These are phyloP conservation scores for Leptinotarsa texana DNA, from an alignment of 1,140 invertebrate genomes.

Conservation along the genomic window DNA sequence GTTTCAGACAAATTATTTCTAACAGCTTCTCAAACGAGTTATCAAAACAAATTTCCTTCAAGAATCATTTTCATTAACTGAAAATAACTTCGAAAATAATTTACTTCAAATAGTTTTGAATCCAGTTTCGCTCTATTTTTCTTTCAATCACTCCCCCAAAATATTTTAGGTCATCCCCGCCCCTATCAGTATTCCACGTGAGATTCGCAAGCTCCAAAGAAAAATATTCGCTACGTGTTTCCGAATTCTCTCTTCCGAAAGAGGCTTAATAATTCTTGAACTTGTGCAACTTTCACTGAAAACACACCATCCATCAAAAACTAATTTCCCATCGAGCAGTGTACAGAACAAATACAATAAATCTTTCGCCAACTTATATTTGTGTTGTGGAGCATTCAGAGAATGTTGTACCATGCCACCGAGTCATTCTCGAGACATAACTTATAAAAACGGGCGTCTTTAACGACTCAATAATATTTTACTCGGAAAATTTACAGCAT, in stretches of 20 bases:
- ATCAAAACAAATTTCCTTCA: too few species aligned
- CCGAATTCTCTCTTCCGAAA: not conserved
- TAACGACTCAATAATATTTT: slow-evolving; percentile 8
- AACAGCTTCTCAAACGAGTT: too few species aligned
- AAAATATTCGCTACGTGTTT: slow-evolving; percentile 3
- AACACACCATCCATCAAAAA: slow-evolving; percentile 6
- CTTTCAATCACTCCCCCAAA: too few species aligned
- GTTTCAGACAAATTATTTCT: too few species aligned
- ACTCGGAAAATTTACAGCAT: slow-evolving; percentile 2
- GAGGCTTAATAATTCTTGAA: not conserved
- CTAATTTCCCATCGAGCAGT: slow-evolving; percentile 5
- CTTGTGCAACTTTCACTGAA: slow-evolving; percentile 5
- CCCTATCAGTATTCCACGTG: too few species aligned
- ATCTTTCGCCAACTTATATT: slow-evolving; percentile 2
- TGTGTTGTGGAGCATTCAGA: slow-evolving; percentile 7
- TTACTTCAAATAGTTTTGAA: too few species aligned
- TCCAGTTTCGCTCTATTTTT: too few species aligned
- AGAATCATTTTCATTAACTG: too few species aligned
- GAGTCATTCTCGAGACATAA: slow-evolving; percentile 1
- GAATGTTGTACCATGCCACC: slow-evolving; percentile 7
- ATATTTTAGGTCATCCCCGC: too few species aligned
- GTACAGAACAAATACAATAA: slow-evolving; percentile 3
- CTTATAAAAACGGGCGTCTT: slow-evolving; percentile 5
- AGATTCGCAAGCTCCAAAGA: not conserved
- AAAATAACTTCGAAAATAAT: too few species aligned